Conservation (phyloP, 2,888 invertebrate genomes). For the Orchesella flavescens region DNA sequence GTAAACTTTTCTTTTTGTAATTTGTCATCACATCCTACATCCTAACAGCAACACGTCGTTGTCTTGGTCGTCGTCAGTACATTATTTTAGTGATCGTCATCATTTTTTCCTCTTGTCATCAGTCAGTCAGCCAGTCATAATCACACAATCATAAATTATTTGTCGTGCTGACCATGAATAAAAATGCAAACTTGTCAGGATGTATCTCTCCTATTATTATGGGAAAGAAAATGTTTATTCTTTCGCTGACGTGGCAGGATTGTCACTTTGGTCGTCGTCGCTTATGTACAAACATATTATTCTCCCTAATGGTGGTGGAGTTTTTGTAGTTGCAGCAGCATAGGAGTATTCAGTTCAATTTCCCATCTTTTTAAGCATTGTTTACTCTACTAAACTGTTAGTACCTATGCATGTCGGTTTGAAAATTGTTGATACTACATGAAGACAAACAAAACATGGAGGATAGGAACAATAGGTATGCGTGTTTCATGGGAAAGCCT, state of each 20-base stretch:
- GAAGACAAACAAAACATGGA: too few relatives aligned
- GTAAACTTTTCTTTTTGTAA: conserved; percentile 34
- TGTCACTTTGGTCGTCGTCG: neutral
- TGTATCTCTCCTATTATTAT: conserved; percentile 13
- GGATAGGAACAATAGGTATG: too few relatives aligned
- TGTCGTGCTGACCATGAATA: conserved; percentile 56
- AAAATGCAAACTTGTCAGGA: conserved; percentile 1
- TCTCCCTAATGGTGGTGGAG: neutral
- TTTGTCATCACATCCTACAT: conserved; percentile 34
- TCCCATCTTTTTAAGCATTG: neutral
- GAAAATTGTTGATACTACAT: too few relatives aligned
- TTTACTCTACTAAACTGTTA: neutral
- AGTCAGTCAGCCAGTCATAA: conserved; percentile 14
- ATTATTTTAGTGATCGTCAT: conserved; percentile 37
- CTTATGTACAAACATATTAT: conserved; percentile 7
- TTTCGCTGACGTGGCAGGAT: conserved; percentile 55
- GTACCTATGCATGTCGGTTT: too few relatives aligned
- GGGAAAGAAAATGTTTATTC: conserved; percentile 58
- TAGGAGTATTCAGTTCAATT: too few relatives aligned
- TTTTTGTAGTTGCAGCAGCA: neutral
- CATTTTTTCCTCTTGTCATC: conserved; percentile 55
- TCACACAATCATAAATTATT: conserved; percentile 49
- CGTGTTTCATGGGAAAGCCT: too few relatives aligned
- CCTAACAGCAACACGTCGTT: too few relatives aligned
- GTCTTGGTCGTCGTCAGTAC: neutral